Base-by-base conservation (phyloP, 2,113 vertebrate genomes). In the Caretta caretta region DNA sequence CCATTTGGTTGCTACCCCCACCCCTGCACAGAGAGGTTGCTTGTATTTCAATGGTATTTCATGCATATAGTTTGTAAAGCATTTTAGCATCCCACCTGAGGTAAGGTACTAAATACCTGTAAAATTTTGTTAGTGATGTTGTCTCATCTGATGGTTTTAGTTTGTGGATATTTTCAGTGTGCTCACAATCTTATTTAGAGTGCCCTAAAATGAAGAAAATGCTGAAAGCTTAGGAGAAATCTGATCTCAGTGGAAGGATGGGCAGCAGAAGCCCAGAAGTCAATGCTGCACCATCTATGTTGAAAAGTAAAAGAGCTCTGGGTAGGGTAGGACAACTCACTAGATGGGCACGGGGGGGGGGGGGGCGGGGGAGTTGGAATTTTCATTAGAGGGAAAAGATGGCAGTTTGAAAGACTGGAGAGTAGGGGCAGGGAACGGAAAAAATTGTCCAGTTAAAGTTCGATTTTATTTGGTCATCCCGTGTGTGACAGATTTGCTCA, bases 131-230 rank as follows among this genome's bases (percentile, higher is more conserved):
- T 49, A 49, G 24, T 79, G 13, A 27, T 48, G 27, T 78, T 48
- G 11, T 49, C 42, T 29, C 46, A 25, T 79, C 76, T 29, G 14
- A 9, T 79, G 13, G 29, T 31, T 49, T 49, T 25, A 91, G 50
- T 4, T 86, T 84, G n/a, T 86, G 69, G 85, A n/a, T 93, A 90
- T 83, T 91, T 38, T 75, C 83, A 29, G 75, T 83, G 38, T 78
- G 54, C 80, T 93, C 94, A 88, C 93, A 95, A 93, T 31, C 54
- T 85, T 75, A 72, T 72, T 72, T 38, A 72, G n/a, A 72, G 65
- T 38, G 35, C 19, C 38, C 17, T 38, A 38, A 72, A 72, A 38
- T 72, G 17, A 72, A 38, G 8, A 38, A 38, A 72, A n/a, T n/a
- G n/a, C n/a, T 10, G 19, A 72, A 72, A 72, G n/a, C 16, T 17